phyloP scores from a whole-genome alignment of 2,113 vertebrate species.

The Hystrix brachyura region DNA sequence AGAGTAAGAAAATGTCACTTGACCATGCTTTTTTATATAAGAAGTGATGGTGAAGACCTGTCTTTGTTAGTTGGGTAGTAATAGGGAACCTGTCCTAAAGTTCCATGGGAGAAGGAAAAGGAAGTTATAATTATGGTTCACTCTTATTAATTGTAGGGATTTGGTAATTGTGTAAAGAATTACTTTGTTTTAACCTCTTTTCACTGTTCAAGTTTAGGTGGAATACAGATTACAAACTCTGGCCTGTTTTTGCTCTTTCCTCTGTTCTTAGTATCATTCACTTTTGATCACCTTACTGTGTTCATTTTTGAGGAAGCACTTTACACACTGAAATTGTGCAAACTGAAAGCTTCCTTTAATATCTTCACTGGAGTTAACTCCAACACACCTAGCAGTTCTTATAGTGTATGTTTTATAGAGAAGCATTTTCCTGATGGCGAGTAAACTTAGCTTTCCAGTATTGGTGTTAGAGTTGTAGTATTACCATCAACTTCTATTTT shows the following conservation, averaged over 20 bases:
- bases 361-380: slow-evolving; percentile 28
- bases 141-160: neutral
- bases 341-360: neutral
- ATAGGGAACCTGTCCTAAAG: neutral
- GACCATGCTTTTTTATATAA: neutral
- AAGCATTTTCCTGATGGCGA: slow-evolving; percentile 1
- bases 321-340: slow-evolving; percentile 8
- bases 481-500: neutral
- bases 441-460: neutral
- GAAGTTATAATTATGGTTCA: neutral
- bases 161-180: slow-evolving; percentile 13
- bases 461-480: neutral
- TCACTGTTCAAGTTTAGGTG: neutral
- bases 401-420: neutral
- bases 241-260: neutral
- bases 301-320: slow-evolving; percentile 36
- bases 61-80: neutral
- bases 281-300: neutral
- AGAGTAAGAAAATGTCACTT: neutral
- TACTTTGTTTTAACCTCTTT: neutral
- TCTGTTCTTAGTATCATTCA: neutral
- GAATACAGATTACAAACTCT: neutral
- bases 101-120: neutral
- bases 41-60: neutral
- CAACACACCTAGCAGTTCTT: neutral